phyloP scores from a whole-genome alignment of 2,113 vertebrate species.

The Tachycineta bicolor region DNA sequence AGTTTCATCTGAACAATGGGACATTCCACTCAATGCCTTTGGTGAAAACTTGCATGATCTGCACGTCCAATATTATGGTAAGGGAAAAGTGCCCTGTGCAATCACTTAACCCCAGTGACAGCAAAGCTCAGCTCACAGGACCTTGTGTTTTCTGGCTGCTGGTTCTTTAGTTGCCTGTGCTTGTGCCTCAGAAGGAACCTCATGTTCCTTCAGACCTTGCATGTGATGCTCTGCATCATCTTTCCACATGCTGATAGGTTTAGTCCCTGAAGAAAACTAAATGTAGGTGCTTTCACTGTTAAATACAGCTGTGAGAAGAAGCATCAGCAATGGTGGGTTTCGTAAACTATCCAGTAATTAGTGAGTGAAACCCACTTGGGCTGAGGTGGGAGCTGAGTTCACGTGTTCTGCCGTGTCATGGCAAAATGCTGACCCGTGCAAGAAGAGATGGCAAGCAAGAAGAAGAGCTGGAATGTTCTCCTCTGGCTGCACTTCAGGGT shows the following conservation, averaged over 20 bases:
- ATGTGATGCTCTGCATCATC: background rate
- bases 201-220: background rate
- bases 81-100: background rate
- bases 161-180: background rate
- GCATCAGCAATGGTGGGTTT: background rate
- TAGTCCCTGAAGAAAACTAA: background rate
- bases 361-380: background rate
- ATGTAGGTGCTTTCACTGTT: background rate
- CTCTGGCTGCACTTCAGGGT: background rate
- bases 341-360: background rate
- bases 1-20: background rate
- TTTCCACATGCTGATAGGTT: background rate
- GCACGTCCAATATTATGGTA: background rate
- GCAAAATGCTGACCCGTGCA: background rate
- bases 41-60: background rate
- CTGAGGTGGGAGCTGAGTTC: background rate
- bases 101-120: background rate
- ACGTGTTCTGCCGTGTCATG: too few relatives aligned
- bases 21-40: background rate
- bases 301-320: background rate
- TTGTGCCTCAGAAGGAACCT: background rate
- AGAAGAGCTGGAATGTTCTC: background rate
- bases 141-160: background rate
- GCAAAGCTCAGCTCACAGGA: background rate
- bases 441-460: background rate